Evolutionary conservation across 2,888 invertebrate genomes (phyloP).

Genomic region (Leptopilina myrica): DNA sequence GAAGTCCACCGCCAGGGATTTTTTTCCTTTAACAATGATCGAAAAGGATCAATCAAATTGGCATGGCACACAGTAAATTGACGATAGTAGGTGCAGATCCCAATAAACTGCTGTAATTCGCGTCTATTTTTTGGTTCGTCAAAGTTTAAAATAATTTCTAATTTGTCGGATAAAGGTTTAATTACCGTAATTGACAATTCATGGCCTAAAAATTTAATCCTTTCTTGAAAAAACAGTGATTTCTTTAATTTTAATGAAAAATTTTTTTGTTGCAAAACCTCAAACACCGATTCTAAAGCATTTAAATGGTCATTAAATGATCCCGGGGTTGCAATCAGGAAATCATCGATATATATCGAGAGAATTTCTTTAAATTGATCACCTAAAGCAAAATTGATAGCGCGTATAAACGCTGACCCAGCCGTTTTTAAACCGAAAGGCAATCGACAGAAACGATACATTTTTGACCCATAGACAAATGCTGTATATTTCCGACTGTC

Average conservation of each 20-base stretch:
- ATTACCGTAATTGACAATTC: background rate
- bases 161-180: background rate
- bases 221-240: conserved; percentile 3
- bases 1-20: conserved; percentile 44
- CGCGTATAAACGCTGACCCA: too few relatives aligned
- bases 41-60: conserved; percentile 42
- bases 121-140: conserved; percentile 55
- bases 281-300: too few relatives aligned
- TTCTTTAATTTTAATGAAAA: conserved; percentile 21
- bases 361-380: too few relatives aligned
- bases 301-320: too few relatives aligned
- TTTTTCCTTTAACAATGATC: conserved; percentile 36
- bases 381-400: too few relatives aligned
- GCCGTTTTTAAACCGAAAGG: background rate
- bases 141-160: conserved; percentile 7
- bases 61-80: conserved; percentile 35
- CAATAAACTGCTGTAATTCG: conserved; percentile 55
- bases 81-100: conserved; percentile 43
- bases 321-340: too few relatives aligned
- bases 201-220: conserved; percentile 18
- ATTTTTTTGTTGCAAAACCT: too few relatives aligned
- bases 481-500: conserved; percentile 43
- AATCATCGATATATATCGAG: too few relatives aligned
- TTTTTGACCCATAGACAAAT: conserved; percentile 40
- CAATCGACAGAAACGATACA: background rate